A percentile compares a stretch with the other conserved stretches of the same genome.
phyloP scores from a whole-genome alignment of 2,888 invertebrate genomes.

The Phengaris arion region DNA sequence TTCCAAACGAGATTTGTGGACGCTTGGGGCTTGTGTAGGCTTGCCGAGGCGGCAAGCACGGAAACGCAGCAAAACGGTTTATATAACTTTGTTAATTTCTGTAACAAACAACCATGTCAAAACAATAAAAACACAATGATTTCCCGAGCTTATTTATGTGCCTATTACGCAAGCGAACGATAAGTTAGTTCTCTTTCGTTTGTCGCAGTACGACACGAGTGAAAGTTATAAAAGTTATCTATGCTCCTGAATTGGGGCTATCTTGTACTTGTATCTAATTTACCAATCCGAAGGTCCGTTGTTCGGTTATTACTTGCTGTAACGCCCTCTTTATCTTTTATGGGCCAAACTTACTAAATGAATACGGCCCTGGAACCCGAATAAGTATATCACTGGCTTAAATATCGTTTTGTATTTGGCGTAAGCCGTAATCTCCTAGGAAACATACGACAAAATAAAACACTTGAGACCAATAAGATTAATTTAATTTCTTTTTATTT shows the following conservation, averaged over 20 bases:
- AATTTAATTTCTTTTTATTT: too few species aligned
- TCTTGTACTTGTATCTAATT: constrained; percentile 31
- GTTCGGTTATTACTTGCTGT: constrained; percentile 75
- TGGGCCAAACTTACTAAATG: constrained; percentile 70
- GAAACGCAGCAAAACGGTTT: too few species aligned
- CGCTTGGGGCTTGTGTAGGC: too few species aligned
- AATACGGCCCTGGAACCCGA: constrained; percentile 61
- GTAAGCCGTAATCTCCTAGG: too few species aligned
- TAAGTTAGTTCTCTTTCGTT: not conserved
- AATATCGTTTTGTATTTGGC: not conserved
- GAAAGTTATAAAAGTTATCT: constrained; percentile 28
- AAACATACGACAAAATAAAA: not conserved
- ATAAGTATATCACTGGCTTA: constrained; percentile 44
- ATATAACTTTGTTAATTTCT: too few species aligned
- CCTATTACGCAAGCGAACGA: too few species aligned
- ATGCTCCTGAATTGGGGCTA: constrained; percentile 22
- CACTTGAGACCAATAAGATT: too few species aligned
- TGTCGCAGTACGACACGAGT: constrained; percentile 3
- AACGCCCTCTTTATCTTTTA: constrained; percentile 78
- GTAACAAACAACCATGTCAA: too few species aligned
- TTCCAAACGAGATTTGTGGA: too few species aligned
- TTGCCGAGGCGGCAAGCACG: too few species aligned
- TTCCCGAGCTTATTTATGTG: too few species aligned
- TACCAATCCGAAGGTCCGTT: constrained; percentile 62
- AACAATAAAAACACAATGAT: too few species aligned